Evolutionary conservation across 2,797 vertebrate species (phyloP), one percentile per base, ranked within the genome.

Genomic region (Poecilia gillii): DNA sequence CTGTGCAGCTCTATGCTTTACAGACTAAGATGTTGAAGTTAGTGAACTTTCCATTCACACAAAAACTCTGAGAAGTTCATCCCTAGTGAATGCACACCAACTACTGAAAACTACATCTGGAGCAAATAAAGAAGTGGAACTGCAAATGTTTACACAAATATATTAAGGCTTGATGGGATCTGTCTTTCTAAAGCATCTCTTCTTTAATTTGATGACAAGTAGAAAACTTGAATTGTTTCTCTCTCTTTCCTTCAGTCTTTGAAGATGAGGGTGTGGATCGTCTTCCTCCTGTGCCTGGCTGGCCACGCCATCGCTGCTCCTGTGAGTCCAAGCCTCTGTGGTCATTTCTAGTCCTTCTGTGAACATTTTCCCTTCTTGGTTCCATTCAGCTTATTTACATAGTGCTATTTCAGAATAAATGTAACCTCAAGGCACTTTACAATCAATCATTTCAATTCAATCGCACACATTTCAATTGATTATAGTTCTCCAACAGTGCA

Each of bases 201-300:
- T 1, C 3, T 33, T 47, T 6, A n/a, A 18, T 16, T 41, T 46
- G 6, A 41, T 18, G 23, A 18, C 23, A 51, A 51, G 6, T 7
- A 16, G 3, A 23, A 43, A 33, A 6, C 6, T 25, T 9, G 6
- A 73, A 62, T 6, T 7, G 12, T 62, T 8, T 75, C 78, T 82
- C 0, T 87, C 1, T 93, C 80, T 88, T 45, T 77, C 3, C 93
- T 97, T 94, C 91, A 94, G 92, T 94, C 90, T 91, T 93, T 93
- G 93, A 98, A 94, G 94, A 99, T 99, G 98, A 98, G 94, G 95
- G 92, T 97, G 93, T 99, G 98, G 98, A 94, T 99, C n/a, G 93
- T 99, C 92, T 98, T 99, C 92, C 89, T 98, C 84, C 90, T 99
- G 81, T 99, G 97, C 96, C 97, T 99, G 94, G 97, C 97, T 74